Conservation (phyloP, 2,113 vertebrate species). For the Nestor notabilis region DNA sequence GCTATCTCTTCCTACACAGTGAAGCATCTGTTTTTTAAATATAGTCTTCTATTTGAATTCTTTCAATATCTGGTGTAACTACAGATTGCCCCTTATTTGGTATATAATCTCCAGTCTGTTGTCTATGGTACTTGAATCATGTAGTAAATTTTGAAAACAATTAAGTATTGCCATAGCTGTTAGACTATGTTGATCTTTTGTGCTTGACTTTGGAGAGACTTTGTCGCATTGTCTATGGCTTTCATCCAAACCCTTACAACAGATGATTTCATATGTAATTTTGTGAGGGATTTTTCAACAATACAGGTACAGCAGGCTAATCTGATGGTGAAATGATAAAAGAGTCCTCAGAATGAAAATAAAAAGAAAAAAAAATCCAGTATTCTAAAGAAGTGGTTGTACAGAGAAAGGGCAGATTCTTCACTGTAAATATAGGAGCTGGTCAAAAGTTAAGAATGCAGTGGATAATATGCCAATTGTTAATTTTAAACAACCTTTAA, state of each 20-base stretch:
- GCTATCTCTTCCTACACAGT: neutral
- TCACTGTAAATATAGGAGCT: neutral
- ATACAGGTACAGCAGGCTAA: neutral
- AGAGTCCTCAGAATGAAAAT: neutral
- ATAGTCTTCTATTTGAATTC: neutral
- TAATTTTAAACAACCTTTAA: neutral
- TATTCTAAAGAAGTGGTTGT: neutral
- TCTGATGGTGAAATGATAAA: neutral
- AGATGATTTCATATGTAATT: neutral
- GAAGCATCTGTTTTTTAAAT: neutral
- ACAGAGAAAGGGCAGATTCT: neutral
- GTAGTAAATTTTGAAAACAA: neutral
- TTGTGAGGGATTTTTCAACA: neutral
- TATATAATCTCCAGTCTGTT: neutral
- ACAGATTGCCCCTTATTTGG: neutral
- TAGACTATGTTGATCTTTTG: neutral
- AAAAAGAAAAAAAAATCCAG: neutral
- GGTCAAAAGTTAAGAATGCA: neutral
- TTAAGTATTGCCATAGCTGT: neutral
- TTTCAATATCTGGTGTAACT: neutral
- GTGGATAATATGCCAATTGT: neutral
- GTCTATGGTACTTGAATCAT: neutral
- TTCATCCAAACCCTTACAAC: neutral
- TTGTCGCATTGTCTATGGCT: neutral
- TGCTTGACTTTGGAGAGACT: neutral